Base-by-base conservation (phyloP, 2,888 invertebrate species). In the Coremacera marginata region DNA sequence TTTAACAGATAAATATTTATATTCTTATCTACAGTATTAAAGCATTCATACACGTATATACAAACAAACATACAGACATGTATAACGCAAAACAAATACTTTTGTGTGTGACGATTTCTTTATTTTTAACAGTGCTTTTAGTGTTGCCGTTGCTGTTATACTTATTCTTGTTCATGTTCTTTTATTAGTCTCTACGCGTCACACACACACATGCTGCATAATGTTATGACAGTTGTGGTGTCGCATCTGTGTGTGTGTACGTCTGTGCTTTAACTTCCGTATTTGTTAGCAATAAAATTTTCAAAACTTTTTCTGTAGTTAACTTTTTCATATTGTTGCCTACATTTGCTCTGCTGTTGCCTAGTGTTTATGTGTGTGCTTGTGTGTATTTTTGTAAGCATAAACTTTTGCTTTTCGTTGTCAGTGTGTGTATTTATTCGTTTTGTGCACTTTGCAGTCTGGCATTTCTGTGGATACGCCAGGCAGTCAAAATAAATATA, bases 361-460 rank as follows among this genome's bases (percentile, higher is more conserved):
- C 31, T 52, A 70, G 31, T 37, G 22, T 70, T 73, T 78, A 37
- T 75, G 55, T 77, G 74, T 75, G 68, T 71, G 44, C 51, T 22
- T 77, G 25, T 76, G 37, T 62, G 44, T 55, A 44, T 57, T 63
- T 62, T 25, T 77, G 25, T 77, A 51, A 49, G 16, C 51, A 44
- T 19, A 31, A 27, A 34, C 55, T 25, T 27, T 9, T 25, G 34
- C 60, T 76, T 19, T 74, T 37, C 22, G 19, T 34, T 68, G 31
- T 51, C 63, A 68, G 34, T 77, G 68, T 77, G 68, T 63, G 63
- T 76, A 65, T 65, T 25, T 77, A 57, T 71, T 52, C 25, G 67
- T 77, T 71, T 60, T 74, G 65, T 75, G 70, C 65, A 55, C 62
- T 76, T 79, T 72, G 34, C 60, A n/a, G 68, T 51, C 49, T 68